Percentiles rank a stretch among this genome's conserved stretches.
These are phyloP conservation scores for Pitangus sulphuratus DNA, from an alignment of 2,797 vertebrate species.

Conservation along the genomic window DNA sequence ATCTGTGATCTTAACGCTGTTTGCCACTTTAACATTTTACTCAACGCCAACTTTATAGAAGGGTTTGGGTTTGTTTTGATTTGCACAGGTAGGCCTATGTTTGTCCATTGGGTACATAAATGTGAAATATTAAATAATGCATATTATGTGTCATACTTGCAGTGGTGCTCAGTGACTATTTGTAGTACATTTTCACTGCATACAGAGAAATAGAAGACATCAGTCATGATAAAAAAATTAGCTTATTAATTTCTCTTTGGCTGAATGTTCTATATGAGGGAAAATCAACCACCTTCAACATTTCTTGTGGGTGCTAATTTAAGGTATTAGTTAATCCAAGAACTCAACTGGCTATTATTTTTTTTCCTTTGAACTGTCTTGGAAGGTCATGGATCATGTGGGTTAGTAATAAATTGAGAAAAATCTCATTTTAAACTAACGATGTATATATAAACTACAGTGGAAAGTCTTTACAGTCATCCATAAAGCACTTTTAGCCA, in stretches of 20 bases:
- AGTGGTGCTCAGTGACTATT: not conserved
- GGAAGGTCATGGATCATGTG: not conserved
- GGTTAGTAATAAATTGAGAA: not conserved
- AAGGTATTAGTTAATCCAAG: not conserved
- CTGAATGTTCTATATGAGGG: not conserved
- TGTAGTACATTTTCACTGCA: not conserved
- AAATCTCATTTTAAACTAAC: not conserved
- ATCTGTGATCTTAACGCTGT: conserved; percentile 50
- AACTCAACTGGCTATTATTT: not conserved
- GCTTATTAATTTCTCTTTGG: not conserved
- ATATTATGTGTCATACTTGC: not conserved
- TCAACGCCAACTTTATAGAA: not conserved
- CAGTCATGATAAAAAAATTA: not conserved
- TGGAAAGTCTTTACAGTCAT: not conserved
- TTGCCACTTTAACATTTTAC: conserved; percentile 68
- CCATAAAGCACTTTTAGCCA: not conserved
- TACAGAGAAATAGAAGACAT: not conserved
- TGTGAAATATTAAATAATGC: not conserved
- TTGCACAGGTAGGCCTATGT: not conserved
- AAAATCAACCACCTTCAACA: not conserved
- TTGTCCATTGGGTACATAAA: not conserved
- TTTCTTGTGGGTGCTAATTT: not conserved
- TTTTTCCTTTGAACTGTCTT: not conserved
- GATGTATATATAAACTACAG: not conserved
- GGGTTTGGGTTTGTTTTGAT: not conserved